Evolutionary conservation across 2,113 vertebrate genomes (phyloP), one percentile per base, ranked within the genome.

Genomic region (Paralichthys olivaceus): DNA sequence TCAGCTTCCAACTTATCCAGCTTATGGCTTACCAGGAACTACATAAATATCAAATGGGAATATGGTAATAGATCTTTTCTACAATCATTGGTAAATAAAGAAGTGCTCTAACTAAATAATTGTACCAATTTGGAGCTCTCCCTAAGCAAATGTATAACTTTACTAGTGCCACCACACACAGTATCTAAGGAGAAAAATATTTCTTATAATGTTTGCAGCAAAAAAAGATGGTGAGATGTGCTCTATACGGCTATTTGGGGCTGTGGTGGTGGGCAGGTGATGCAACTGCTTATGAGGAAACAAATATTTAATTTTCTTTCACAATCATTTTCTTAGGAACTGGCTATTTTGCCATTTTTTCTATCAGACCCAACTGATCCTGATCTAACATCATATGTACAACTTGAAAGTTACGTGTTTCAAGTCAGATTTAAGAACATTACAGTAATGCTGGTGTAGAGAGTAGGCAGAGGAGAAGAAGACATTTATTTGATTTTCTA

Each of bases 401-500:
- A 2, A 26, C 19, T 37, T 51, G 2, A 54, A 29, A 54, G 55
- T 25, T 11, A 0, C 11, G 25, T 40, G 29, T 60, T 2, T 40
- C 37, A 51, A 11, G 13, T 69, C 14, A 56, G 13, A 37, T 32
- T 65, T n/a, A 49, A 49, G 7, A 49, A 49, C 14, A 7, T 49
- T 1, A 19, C 17, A 47, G 14, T 49, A 4, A 19, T 43, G 28
- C 43, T 40, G 53, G 11, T 56, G 29, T 57, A 26, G 25, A 49
- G 61, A 61, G 53, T 2, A 19, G 25, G 56, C 54, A 47, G 54
- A 49, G 45, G 45, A 20, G 45, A 19, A 7, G 47, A 69, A 34
- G 34, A 60, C 59, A 51, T 43, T 25, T 54, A 3, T 69, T 71
- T 84, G 14, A 60, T 12, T 57, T 77, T 63, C 45, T 58, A 68